Conservation (phyloP, 2,888 invertebrate genomes). For the Cosmia trapezina region DNA sequence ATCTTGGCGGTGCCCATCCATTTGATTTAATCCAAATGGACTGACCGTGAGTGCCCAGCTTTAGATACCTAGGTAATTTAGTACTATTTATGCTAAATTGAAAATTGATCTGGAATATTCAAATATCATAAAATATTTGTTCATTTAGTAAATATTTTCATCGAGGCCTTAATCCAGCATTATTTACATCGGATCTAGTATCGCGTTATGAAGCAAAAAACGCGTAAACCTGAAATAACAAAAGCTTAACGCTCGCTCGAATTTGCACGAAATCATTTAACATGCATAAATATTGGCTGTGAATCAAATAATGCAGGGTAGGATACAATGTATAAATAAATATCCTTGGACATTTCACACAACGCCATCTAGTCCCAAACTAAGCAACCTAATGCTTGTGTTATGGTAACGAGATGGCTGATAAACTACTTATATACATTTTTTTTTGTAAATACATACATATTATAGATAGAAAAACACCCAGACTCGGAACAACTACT, state of each 20-base stretch:
- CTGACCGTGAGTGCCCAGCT: no score
- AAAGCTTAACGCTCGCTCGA: constrained; percentile 30
- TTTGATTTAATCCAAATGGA: no score
- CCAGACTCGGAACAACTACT: no score
- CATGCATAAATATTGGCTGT: constrained; percentile 19
- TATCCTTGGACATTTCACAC: no score
- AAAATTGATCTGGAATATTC: neutral
- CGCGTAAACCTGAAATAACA: constrained; percentile 37
- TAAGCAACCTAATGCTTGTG: no score
- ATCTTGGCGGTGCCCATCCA: no score
- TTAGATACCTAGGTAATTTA: neutral
- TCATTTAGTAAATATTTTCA: constrained; percentile 10
- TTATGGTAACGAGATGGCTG: no score
- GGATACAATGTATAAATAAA: no score
- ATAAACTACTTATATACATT: no score
- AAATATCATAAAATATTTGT: constrained; percentile 6
- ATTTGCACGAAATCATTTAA: constrained; percentile 22
- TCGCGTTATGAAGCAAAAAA: constrained; percentile 34
- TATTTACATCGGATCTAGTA: constrained; percentile 21
- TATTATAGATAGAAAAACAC: no score
- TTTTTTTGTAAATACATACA: no score
- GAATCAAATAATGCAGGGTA: constrained; percentile 21
- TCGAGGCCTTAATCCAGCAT: constrained; percentile 5
- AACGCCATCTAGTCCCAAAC: no score
- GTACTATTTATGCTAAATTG: neutral